A percentile compares a stretch with the other conserved stretches of the same genome.
Evolutionary conservation across 2,797 vertebrate species (phyloP).

Genomic region (Triplophysa bombifrons): DNA sequence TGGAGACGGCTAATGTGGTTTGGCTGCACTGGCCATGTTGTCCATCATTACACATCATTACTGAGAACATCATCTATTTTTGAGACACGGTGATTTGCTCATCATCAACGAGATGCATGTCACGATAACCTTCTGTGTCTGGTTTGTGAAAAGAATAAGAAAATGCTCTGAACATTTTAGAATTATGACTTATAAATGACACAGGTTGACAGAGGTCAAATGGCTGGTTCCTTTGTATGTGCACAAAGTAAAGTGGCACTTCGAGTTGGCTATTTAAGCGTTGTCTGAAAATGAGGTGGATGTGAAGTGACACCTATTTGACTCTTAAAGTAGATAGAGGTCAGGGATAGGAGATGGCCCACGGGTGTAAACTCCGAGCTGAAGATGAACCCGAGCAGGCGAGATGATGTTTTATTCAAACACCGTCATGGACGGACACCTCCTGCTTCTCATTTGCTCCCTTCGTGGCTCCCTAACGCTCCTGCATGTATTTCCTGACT

Average conservation of each 20-base stretch:
- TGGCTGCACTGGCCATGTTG: slow-evolving; percentile 26
- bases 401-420: slow-evolving; percentile 54
- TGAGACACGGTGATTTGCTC: slow-evolving; percentile 6
- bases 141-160: background rate
- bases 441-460: background rate
- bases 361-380: slow-evolving; percentile 12
- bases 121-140: slow-evolving; percentile 9
- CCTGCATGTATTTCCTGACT: slow-evolving; percentile 22
- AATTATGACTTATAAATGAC: slow-evolving; percentile 15
- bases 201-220: background rate
- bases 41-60: slow-evolving; percentile 45
- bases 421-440: slow-evolving; percentile 30
- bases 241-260: background rate
- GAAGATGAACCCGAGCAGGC: slow-evolving; percentile 37
- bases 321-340: slow-evolving; percentile 35
- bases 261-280: slow-evolving; percentile 7
- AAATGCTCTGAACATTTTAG: background rate
- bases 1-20: slow-evolving; percentile 41
- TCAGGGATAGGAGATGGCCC: slow-evolving; percentile 29
- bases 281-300: background rate
- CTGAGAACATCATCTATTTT: slow-evolving; percentile 30
- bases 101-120: slow-evolving; percentile 15
- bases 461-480: slow-evolving; percentile 18
- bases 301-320: slow-evolving; percentile 16
- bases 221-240: background rate